Percentiles rank a stretch among this genome's conserved stretches.
These are phyloP conservation scores for Dynastes grantii DNA, from an alignment of 2,888 invertebrate genomes.

Conservation along the genomic window DNA sequence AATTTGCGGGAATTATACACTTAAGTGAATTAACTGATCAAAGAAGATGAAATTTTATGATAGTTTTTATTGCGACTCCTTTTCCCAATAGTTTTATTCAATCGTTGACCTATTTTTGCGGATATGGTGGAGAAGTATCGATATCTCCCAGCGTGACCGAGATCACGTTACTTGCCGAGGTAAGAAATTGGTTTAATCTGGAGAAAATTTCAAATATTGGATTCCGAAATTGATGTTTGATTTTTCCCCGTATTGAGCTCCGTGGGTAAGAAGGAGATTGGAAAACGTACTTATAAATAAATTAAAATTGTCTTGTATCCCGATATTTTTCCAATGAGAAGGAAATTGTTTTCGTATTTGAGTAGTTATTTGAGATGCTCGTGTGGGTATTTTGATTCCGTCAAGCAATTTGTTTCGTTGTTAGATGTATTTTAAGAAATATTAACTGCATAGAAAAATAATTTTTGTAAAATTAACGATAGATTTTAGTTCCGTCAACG, in stretches of 20 bases:
- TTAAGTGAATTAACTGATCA: conserved; percentile 49
- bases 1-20: conserved; percentile 42
- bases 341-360: conserved; percentile 1
- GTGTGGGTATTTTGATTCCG: too few species aligned
- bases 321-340: neutral
- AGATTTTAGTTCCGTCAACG: too few species aligned
- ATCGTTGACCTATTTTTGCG: conserved; percentile 43
- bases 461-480: too few species aligned
- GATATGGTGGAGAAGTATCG: conserved; percentile 27
- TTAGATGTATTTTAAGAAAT: too few species aligned
- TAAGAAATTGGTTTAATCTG: conserved; percentile 40
- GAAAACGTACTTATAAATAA: conserved; percentile 24
- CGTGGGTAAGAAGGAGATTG: neutral
- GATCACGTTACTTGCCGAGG: conserved; percentile 34
- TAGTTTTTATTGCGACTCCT: conserved; percentile 42
- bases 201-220: conserved; percentile 35
- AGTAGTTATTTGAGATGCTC: too few species aligned
- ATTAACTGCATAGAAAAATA: too few species aligned
- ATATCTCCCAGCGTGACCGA: conserved; percentile 15
- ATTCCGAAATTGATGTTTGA: conserved; percentile 29
- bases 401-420: too few species aligned
- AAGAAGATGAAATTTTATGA: conserved; percentile 46
- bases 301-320: conserved; percentile 22
- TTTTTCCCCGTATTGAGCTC: conserved; percentile 17
- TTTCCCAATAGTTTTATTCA: conserved; percentile 40